phyloP scores from a whole-genome alignment of 2,797 vertebrate species.

The Lepus townsendii region DNA sequence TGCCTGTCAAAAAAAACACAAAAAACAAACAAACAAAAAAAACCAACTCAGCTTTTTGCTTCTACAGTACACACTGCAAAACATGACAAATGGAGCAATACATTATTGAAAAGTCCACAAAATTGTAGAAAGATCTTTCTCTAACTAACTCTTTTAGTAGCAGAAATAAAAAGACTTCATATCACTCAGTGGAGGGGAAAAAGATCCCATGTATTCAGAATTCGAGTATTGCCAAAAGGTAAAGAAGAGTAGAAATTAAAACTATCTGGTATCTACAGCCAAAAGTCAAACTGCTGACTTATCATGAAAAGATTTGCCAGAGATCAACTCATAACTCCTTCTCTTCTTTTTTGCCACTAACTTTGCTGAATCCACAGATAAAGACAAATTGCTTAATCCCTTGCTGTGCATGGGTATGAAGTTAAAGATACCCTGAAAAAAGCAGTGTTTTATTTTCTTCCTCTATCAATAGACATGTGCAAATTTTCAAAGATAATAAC shows the following conservation, averaged over 20 bases:
- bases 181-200: background rate
- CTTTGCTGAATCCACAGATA: background rate
- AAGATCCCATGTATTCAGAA: background rate
- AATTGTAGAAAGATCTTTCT: background rate
- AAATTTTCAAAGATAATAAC: slow-evolving; percentile 43
- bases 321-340: background rate
- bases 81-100: background rate
- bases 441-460: background rate
- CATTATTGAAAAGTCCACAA: background rate
- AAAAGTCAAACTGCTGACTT: slow-evolving; percentile 17
- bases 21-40: no score
- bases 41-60: background rate
- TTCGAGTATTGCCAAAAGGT: background rate
- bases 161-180: slow-evolving; percentile 11
- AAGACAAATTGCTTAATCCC: slow-evolving; percentile 44
- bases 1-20: no score
- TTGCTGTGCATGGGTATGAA: background rate
- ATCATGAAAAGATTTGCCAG: background rate
- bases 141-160: background rate
- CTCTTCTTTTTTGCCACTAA: background rate
- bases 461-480: slow-evolving; percentile 21
- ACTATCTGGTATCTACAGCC: background rate
- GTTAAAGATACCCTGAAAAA: slow-evolving; percentile 25
- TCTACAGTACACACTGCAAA: background rate
- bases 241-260: slow-evolving; percentile 43